A percentile compares a stretch with the other conserved stretches of the same genome.
These are phyloP conservation scores for Indri indri DNA, from an alignment of 2,113 vertebrate genomes.

Conservation along the genomic window DNA sequence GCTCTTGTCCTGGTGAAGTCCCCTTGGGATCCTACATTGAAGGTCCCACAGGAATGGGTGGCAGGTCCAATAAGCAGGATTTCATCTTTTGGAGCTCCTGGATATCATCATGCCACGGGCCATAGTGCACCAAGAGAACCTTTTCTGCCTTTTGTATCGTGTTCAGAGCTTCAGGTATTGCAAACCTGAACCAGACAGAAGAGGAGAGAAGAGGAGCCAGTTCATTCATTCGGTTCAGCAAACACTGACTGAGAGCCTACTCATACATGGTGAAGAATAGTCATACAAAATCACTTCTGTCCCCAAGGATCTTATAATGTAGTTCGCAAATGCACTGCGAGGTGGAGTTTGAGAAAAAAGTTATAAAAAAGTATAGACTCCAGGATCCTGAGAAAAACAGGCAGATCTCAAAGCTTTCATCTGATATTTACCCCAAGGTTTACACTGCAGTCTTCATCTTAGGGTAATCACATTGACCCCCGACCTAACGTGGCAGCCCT, in stretches of 20 bases:
- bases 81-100: conserved; percentile 92
- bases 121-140: conserved; percentile 88
- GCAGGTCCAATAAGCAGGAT: conserved; percentile 84
- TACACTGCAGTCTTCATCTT: background rate
- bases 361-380: background rate
- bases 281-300: background rate
- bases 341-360: background rate
- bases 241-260: background rate
- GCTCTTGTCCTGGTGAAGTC: conserved; percentile 45
- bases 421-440: background rate
- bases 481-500: background rate
- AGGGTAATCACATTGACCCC: background rate
- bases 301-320: background rate
- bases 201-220: background rate
- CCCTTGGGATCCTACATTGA: conserved; percentile 47
- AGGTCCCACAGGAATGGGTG: conserved; percentile 49
- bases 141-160: conserved; percentile 86
- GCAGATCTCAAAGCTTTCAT: background rate
- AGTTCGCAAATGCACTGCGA: background rate
- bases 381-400: background rate
- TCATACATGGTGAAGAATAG: background rate
- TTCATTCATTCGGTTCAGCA: background rate
- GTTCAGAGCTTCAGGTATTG: conserved; percentile 83
- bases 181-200: conserved; percentile 76
- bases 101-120: conserved; percentile 85